Base-by-base conservation (phyloP, 2,113 vertebrate genomes). In the Aegithalos caudatus region DNA sequence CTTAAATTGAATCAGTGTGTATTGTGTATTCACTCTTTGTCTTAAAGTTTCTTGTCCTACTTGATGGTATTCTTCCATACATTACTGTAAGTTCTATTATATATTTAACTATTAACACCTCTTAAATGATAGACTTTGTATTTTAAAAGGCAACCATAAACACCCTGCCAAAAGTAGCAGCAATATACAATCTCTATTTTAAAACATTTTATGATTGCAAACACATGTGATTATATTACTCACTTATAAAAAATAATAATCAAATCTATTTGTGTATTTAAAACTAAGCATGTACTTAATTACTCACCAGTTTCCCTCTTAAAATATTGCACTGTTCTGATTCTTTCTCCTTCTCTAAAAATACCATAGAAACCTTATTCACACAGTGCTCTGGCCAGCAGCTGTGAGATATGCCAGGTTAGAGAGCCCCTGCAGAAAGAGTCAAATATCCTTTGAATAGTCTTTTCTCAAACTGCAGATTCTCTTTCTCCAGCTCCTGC, bases 171-270 rank as follows among this genome's bases (percentile, higher is more conserved):
- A 81, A 91, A 72, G 58, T 45, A 87, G 22, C 40, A 76, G 31
- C 35, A 90, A 67, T 53, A 77, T 40, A 85, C 44, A 65, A 53
- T 65, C 12, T n/a, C 81, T 90, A 70, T 93, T 93, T 94, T 90
- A 62, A 93, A 88, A 8, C 12, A 65, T 58, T 12, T 10, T 44
- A 42, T 65, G 81, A 70, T 53, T 51, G 27, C 47, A 81, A 93
- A 90, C 64, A 79, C 35, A 25, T 67, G 62, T 86, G 76, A 90
- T 86, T 65, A 45, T 21, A 86, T 91, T 96, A 95, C 31, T 95
- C 87, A 93, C 37, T 66, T 90, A 4, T 3, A 83, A 71, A 82
- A 42, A 70, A 65, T n/a, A 64, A 3, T 28, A 85, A 82, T 76
- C 28, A 85, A 72, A 90, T 37, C 8, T 90, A 28, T 90, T 92